Base-by-base conservation (phyloP, 2,113 vertebrate species). In the Pelobates fuscus region DNA sequence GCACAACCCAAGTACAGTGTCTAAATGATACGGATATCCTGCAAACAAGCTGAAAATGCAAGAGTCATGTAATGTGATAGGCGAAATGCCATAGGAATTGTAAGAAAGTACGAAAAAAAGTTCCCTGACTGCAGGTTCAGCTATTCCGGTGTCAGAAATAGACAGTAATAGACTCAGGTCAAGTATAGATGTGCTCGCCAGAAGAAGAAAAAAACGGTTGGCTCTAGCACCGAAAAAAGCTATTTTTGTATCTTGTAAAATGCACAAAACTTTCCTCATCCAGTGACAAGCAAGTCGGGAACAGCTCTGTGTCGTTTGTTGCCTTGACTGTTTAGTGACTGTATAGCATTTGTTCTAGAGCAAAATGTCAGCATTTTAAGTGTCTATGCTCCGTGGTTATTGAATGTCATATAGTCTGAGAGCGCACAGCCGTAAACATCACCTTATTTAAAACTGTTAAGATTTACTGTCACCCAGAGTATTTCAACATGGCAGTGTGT, bases 21-120 rank as follows among this genome's bases (percentile, higher is more conserved):
- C 23, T 41, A 20, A 26, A 12, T 60, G 30, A 70, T 23, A 15
- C 15, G 43, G 32, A 44, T 25, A 70, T 30, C 23, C 32, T 57
- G 4, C 61, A 32, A 30, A 25, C 17, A 41, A 55, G 71, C 71
- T 74, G 62, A 66, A 66, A 29, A 29, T 44, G 52, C 62, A 65
- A 66, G 64, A 58, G 27, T 12, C 2, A 52, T 8, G 37, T 49
- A 60, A 77, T 32, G 10, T 27, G 43, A 68, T 61, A 77, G 14
- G 14, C 4, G 21, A 67, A 58, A 67, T 66, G 18, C 18, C 44
- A 54, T 2, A 37, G 44, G 43, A 64, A 72, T 44, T 46, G 54
- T 75, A 59, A 67, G 59, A 49, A 49, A 49, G 14, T 6, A 46
- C 27, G 2, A 46, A 49, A 49, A 15, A 49, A 49, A 32, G 27